Conservation (phyloP, 2,113 vertebrate genomes). For the Mystacornis crossleyi region DNA sequence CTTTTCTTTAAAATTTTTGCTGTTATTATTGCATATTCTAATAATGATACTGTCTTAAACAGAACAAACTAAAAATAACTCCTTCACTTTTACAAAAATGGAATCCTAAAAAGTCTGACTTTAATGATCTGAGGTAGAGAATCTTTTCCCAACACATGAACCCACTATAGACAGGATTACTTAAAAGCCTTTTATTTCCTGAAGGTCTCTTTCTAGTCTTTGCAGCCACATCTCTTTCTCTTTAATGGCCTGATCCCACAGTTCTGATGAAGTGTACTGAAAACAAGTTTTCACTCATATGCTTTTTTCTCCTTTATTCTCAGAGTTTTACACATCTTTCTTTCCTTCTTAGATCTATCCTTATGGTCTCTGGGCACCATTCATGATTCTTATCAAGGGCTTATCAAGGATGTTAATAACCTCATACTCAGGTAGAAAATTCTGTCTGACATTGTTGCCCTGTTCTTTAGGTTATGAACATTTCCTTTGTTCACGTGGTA, state of each 20-base stretch:
- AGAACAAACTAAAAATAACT: not conserved
- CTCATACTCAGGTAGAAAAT: not conserved
- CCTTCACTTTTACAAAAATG: not conserved
- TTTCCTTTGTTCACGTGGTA: not conserved
- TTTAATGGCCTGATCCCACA: not conserved
- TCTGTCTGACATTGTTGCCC: not conserved
- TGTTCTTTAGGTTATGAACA: not conserved
- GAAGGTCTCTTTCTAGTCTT: not conserved
- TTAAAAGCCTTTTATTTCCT: not conserved
- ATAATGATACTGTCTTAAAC: not conserved
- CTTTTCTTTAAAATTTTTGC: not conserved
- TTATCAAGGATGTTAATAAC: not conserved
- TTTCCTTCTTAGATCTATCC: not conserved
- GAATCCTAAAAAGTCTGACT: not conserved
- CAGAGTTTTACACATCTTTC: not conserved
- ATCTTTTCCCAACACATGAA: not conserved
- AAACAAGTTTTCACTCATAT: not conserved
- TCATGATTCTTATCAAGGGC: not conserved
- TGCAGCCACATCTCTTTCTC: not conserved
- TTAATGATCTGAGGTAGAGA: not conserved
- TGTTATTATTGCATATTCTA: not conserved
- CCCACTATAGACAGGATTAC: not conserved
- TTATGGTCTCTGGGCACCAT: not conserved
- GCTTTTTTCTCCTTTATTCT: not conserved
- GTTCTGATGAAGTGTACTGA: not conserved